Percentiles rank a stretch among this genome's conserved stretches.
Evolutionary conservation across 2,888 invertebrate genomes (phyloP).

Genomic region (Sialis lutaria): DNA sequence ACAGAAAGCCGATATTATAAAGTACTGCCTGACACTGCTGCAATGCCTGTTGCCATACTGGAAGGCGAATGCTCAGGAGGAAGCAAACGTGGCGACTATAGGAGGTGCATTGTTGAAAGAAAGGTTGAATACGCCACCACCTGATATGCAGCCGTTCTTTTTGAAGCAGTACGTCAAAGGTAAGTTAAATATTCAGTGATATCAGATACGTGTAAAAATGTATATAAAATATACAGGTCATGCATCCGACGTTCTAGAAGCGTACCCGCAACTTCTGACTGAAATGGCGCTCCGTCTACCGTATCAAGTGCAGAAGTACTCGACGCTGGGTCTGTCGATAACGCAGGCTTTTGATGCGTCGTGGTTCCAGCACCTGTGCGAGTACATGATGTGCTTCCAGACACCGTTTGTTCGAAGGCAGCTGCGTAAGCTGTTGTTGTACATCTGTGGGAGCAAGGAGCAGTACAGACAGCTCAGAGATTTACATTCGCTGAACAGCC

Average conservation of each 20-base stretch:
- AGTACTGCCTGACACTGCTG: conserved; percentile 53
- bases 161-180: conserved; percentile 78
- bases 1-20: conserved; percentile 49
- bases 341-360: conserved; percentile 33
- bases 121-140: conserved; percentile 61
- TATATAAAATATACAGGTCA: conserved; percentile 35
- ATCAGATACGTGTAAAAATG: not conserved
- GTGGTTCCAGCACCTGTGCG: conserved; percentile 73
- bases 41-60: conserved; percentile 60
- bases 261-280: conserved; percentile 84
- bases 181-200: conserved; percentile 11
- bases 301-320: conserved; percentile 79
- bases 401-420: conserved; percentile 79
- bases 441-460: conserved; percentile 90
- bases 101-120: conserved; percentile 64
- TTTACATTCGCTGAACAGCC: conserved; percentile 80
- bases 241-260: conserved; percentile 82
- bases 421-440: conserved; percentile 77
- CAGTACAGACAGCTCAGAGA: conserved; percentile 88
- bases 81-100: conserved; percentile 24
- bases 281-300: conserved; percentile 89
- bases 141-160: conserved; percentile 94
- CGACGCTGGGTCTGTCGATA: conserved; percentile 32
- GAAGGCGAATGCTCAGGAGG: conserved; percentile 37
- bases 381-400: conserved; percentile 89